Base-by-base conservation (phyloP, 2,113 vertebrate genomes). In the Anguilla rostrata region DNA sequence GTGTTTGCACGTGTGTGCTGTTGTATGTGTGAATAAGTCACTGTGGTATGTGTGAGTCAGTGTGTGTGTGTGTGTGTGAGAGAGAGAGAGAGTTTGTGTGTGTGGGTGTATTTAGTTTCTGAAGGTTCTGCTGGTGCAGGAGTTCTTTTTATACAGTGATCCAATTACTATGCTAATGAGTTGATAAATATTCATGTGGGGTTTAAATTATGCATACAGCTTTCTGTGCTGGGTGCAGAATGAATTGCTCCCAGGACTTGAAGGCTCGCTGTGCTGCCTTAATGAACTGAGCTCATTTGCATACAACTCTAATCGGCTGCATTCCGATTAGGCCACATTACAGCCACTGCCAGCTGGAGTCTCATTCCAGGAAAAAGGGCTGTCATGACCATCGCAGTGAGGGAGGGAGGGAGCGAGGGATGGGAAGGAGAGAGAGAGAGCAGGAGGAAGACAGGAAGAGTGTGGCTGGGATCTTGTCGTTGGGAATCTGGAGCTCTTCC, bases 241-340 rank as follows among this genome's bases (percentile, higher is more conserved):
- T 98, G 97, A 98, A 98, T 98, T 96, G 97, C 98, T 99, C 96
- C 92, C 96, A 96, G 97, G 98, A 98, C 98, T 99, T 99, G 98
- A 99, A 99, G 99, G 97, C 96, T 96, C 94, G 94, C 94, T 95
- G 97, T 97, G 97, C 97, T 95, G 96, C 95, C 94, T 97, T 99
- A 99, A 99, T 97, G 96, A 99, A 97, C 95, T 91, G 95, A 93
- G 91, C 89, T 96, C 96, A 99, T 99, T 99, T 99, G 98, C 98
- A 99, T 99, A 98, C 94, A 95, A 95, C 96, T 98, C 97, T 98
- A 99, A 99, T 99, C 97, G 99, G 97, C 94, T 96, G 97, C 97
- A 99, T 99, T 98, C 98, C 99, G 98, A 99, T 99, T 98, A 99
- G 96, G 96, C 96, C 98, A 99, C 97, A 99, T 99, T 99, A 99